Evolutionary conservation across 2,888 invertebrate species (phyloP).

Genomic region (Lithosia quadra): DNA sequence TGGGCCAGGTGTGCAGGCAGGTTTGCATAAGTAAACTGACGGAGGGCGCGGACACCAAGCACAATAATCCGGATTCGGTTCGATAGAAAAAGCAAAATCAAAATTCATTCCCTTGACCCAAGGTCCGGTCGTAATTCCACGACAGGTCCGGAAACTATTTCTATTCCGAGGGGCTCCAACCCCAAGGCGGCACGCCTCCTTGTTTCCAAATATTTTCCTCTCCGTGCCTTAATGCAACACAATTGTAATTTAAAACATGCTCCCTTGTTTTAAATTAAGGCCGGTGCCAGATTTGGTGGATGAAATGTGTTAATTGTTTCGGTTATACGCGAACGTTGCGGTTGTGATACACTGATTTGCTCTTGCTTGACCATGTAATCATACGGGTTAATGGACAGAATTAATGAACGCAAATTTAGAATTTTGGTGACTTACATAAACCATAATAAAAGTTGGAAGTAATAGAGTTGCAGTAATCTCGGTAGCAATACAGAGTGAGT

Average conservation of each 20-base stretch:
- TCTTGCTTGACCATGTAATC: conserved; percentile 60
- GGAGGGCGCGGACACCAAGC: conserved; percentile 58
- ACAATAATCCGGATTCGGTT: conserved; percentile 68
- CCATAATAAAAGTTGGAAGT: conserved; percentile 60
- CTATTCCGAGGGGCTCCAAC: conserved; percentile 76
- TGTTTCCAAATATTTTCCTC: conserved; percentile 70
- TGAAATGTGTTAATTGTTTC: conserved; percentile 72
- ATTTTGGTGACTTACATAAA: conserved; percentile 45
- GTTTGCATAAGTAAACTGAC: conserved; percentile 71
- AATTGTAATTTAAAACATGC: conserved; percentile 68
- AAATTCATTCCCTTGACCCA: conserved; percentile 83
- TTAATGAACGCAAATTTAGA: conserved; percentile 50
- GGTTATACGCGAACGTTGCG: conserved; percentile 51
- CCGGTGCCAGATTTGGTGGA: conserved; percentile 62
- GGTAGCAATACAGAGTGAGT: conserved; percentile 45
- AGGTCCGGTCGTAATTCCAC: conserved; percentile 71
- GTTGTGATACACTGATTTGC: conserved; percentile 60
- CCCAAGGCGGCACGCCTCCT: conserved; percentile 64
- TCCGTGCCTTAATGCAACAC: conserved; percentile 52
- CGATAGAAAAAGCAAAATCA: conserved; percentile 81
- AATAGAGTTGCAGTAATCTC: conserved; percentile 68
- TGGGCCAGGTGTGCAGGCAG: conserved; percentile 60
- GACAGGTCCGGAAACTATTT: conserved; percentile 79
- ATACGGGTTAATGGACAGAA: conserved; percentile 45
- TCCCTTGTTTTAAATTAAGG: conserved; percentile 60